Base-by-base conservation (phyloP, 1,140 invertebrate genomes). In the Achroia grisella region DNA sequence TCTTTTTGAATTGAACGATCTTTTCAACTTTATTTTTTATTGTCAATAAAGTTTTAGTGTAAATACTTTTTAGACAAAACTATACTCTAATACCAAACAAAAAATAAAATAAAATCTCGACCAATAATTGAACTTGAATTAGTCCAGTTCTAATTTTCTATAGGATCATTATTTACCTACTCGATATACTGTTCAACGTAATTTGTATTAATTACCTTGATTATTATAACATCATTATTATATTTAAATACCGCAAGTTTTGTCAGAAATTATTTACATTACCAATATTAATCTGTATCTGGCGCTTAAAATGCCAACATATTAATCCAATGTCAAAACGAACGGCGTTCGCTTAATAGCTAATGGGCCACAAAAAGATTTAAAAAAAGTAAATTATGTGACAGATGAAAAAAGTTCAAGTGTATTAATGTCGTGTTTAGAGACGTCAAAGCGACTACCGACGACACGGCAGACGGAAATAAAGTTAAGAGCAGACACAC, bases 361-460 rank as follows among this genome's bases (percentile, higher is more conserved):
- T 81, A 81, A 83, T 82, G 80, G 73, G 59, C 66, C 59, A 66
- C 65, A 78, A 68, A 73, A 73, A 70, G 56, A 46, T 23, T 23
- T 33, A 44, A 59, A 66, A 69, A 78, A 82, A 69, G 61, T 75
- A 80, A 85, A 73, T 76, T 74, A 81, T 85, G 77, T 80, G 81
- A 83, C 79, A 80, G 62, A 44, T 48, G 58, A 73, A 64, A 79
- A 71, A 80, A 74, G 58, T 60, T 58, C 56, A 69, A 74, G 66
- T 68, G 69, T 83, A 85, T 85, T 82, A 83, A 82, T 81, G 81
- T 75, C 72, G 69, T 76, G 79, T 81, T 80, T 74, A 72, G 64
- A 62, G 64, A 82, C 65, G 81, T 81, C 78, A 82, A 82, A 82
- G 75, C 60, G 50, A 52, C 63, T 61, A 65, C 69, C 71, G 72